These are phyloP conservation scores for Coendou prehensilis DNA, from an alignment of 2,797 vertebrate species.

Conservation along the genomic window DNA sequence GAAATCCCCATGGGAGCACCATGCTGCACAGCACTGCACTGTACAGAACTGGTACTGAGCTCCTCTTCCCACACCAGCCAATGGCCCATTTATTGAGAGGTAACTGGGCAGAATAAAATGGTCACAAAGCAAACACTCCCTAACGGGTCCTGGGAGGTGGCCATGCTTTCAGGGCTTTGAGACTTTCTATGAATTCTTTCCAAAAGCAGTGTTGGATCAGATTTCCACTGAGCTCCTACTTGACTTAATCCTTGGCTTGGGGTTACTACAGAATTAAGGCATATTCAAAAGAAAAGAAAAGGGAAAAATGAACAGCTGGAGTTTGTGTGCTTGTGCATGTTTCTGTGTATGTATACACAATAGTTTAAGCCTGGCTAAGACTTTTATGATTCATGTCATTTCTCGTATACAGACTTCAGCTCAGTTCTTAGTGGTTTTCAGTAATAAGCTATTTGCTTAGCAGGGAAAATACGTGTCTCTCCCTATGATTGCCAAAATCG, in stretches of 20 bases:
- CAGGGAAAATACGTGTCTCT: constrained; percentile 71
- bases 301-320: constrained; percentile 71
- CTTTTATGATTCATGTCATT: constrained; percentile 70
- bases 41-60: background rate
- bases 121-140: background rate
- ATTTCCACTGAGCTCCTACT: constrained; percentile 65
- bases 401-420: constrained; percentile 68
- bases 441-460: constrained; percentile 80
- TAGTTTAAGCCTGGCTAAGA: constrained; percentile 68
- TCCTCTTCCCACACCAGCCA: background rate
- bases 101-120: background rate
- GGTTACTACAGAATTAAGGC: constrained; percentile 68
- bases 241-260: constrained; percentile 79
- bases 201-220: constrained; percentile 49
- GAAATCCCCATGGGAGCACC: background rate
- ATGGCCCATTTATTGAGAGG: background rate
- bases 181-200: constrained; percentile 52
- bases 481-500: constrained; percentile 62
- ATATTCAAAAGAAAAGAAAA: constrained; percentile 71
- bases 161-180: constrained; percentile 1
- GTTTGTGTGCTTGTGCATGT: constrained; percentile 42
- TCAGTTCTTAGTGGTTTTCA: constrained; percentile 64
- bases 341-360: constrained; percentile 62
- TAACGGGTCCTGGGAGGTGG: background rate
- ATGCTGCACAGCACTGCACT: background rate